Evolutionary conservation across 2,797 vertebrate species (phyloP).

Genomic region (Knipowitschia caucasica): DNA sequence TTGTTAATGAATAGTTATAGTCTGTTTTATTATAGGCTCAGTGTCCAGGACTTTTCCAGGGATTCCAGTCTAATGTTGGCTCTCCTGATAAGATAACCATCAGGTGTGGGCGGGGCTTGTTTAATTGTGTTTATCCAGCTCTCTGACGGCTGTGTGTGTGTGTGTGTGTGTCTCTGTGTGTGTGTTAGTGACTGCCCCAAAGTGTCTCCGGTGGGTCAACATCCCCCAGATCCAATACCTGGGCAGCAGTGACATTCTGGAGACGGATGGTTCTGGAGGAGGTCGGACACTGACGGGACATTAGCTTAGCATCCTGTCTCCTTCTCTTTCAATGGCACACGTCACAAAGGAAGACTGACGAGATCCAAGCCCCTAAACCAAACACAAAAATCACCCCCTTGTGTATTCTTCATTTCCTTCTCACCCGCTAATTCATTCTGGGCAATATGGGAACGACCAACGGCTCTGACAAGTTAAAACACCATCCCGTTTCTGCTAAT

Average conservation of each 20-base stretch:
- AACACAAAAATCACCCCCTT: constrained; percentile 62
- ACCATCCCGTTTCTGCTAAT: constrained; percentile 50
- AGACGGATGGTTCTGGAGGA: constrained; percentile 62
- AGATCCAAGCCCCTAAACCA: constrained; percentile 57
- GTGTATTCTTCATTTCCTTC: constrained; percentile 65
- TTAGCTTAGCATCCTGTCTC: constrained; percentile 57
- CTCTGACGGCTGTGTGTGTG: constrained; percentile 48
- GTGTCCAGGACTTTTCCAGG: no score
- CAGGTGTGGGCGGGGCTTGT: constrained; percentile 56
- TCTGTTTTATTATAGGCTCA: constrained; percentile 45
- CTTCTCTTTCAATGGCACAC: constrained; percentile 52
- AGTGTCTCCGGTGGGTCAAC: constrained; percentile 54
- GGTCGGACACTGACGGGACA: constrained; percentile 52
- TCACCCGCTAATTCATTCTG: constrained; percentile 49
- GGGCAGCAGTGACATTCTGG: constrained; percentile 49
- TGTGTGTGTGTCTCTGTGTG: constrained; percentile 26
- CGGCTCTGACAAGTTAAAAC: constrained; percentile 58
- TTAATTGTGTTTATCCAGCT: constrained; percentile 69
- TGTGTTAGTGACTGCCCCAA: constrained; percentile 16
- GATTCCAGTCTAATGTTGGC: constrained; percentile 47
- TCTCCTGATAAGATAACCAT: constrained; percentile 70
- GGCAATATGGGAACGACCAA: constrained; percentile 34
- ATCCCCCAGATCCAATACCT: constrained; percentile 60
- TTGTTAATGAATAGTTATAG: constrained; percentile 50
- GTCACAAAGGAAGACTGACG: constrained; percentile 57